Evolutionary conservation across 2,888 invertebrate species (phyloP), one percentile per base, ranked within the genome.

Genomic region (Cordylochernes scorpioides): DNA sequence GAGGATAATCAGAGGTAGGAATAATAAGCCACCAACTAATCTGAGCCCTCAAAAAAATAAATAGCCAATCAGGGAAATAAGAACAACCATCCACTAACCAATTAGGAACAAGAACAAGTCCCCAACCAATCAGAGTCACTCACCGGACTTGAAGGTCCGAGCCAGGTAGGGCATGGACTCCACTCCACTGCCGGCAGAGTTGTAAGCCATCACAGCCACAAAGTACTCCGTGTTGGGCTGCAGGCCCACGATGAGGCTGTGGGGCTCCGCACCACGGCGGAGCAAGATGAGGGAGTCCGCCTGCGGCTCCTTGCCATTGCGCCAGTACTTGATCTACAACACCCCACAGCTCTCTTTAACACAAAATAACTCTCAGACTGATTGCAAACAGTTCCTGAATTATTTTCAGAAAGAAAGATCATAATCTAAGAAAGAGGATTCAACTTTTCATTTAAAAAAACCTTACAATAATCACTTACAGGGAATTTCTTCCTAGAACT

Each of bases 161-260:
- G 50, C 68, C 38, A 73, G 55, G 49, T 65, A 78, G 24, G 74
- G 62, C 59, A 86, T 84, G 56, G 84, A 84, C 51, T 88, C 86
- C 0, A 84, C 80, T 3, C 88, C 88, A 53, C 84, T 84, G 2
- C 91, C 91, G 3, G 88, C 91, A 0, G 74, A 67, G 58, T 91
- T 91, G 48, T 78, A 88, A 0, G 80, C 86, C 80, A 88, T 86
- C 2, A 78, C 73, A 60, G 82, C 78, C 1, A 91, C 80, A 46
- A 63, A 71, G 55, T 94, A 94, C 49, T 82, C 75, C 0, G 75
- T 82, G 50, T 88, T 73, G 0, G 86, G 80, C 45, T 75, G 69
- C 27, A 94, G 58, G 41, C 88, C 91, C 8, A 91, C 84, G 46
- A 94, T 75, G 3, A 84, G 59, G 1, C 86, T 78, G 69, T 74